Evolutionary conservation across 2,797 vertebrate species (phyloP), one percentile per base, ranked within the genome.

Genomic region (Vipera latastei): DNA sequence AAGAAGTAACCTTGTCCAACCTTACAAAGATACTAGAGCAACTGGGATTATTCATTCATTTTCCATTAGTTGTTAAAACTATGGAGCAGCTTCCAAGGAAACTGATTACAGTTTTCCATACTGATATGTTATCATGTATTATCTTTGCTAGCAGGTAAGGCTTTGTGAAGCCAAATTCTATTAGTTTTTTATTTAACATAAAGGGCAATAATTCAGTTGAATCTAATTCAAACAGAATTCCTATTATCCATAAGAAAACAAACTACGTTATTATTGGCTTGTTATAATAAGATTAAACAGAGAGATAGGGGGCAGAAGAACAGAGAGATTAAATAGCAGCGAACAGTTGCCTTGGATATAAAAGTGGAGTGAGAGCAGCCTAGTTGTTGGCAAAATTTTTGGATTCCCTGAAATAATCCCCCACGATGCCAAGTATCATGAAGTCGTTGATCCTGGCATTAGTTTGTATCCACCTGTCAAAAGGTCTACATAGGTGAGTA

Each of bases 401-500:
- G n/a, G 18, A 44, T 78, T 78, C 32, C 32, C 69, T 20, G 32
- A 44, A 1, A 44, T 65, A 83, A 53, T 38, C 20, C 38, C 61
- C 56, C 22, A 59, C 69, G 86, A 78, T 32, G 90, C 32, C 26
- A 0, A 18, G 48, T 63, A 93, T 94, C 90, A 96, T 97, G 97
- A 92, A 95, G 96, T 94, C 94, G 60, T 89, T 97, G 20, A 60
- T 96, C 32, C 91, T 97, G 86, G 86, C 91, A 11, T 59, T 97
- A 87, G 89, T 97, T 88, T 97, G 94, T 87, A 91, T 97, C n/a
- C 94, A 91, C 16, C 96, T 97, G 1, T 96, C 95, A 56, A 96
- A 96, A 60, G 96, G 95, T 16, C 0, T 14, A 4, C 6, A 95
- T 63, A 96, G 93, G 96, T 96, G 53, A 93, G 95, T 92, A 90